phyloP scores from a whole-genome alignment of 2,797 vertebrate genomes.

The Cossypha niveicapilla region DNA sequence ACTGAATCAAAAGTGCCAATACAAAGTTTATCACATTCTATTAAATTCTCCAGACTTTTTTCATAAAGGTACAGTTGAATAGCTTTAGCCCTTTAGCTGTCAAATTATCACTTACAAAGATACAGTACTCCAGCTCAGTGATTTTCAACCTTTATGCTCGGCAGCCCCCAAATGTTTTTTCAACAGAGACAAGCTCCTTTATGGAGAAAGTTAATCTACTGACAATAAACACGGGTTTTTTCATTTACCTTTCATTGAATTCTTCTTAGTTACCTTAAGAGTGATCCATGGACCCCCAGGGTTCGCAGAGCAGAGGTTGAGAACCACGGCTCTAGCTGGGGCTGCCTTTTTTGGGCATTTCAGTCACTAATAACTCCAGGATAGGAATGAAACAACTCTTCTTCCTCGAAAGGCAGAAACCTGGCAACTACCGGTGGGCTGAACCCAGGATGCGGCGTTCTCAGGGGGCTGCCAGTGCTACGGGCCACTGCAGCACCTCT shows the following conservation, averaged over 20 bases:
- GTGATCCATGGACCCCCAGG: background rate
- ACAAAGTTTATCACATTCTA: constrained; percentile 32
- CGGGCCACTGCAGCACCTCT: background rate
- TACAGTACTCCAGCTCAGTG: constrained; percentile 37
- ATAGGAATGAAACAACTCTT: constrained; percentile 8
- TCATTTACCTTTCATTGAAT: constrained; percentile 38
- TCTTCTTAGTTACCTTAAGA: constrained; percentile 23
- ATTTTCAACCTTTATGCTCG: constrained; percentile 18
- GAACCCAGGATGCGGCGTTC: background rate
- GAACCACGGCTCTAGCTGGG: background rate
- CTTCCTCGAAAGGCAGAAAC: constrained; percentile 15
- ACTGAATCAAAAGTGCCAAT: constrained; percentile 45
- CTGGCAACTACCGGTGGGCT: background rate
- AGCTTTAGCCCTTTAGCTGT: constrained; percentile 45
- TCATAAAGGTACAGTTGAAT: constrained; percentile 36
- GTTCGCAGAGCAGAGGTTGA: background rate
- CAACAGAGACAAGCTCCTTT: background rate
- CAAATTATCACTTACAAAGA: constrained; percentile 50
- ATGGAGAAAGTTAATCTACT: background rate
- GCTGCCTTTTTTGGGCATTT: constrained; percentile 9
- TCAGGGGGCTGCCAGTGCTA: background rate
- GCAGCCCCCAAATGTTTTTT: constrained; percentile 23
- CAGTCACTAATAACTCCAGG: background rate
- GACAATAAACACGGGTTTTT: background rate
- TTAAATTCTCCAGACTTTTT: constrained; percentile 35